Conservation (phyloP, 2,797 vertebrate species). For the Holocentrus rufus region DNA sequence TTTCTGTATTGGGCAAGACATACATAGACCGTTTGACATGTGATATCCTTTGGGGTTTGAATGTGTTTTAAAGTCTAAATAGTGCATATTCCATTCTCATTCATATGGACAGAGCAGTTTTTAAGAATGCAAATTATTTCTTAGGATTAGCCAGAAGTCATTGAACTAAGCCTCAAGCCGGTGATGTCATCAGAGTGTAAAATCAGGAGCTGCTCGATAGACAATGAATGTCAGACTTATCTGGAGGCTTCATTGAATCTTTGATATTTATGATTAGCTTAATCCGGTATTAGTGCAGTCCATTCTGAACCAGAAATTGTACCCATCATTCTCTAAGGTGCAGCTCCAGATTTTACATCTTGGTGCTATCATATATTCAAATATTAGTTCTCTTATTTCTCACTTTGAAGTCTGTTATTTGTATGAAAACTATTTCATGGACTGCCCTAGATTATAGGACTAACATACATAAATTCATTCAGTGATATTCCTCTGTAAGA, state of each 20-base stretch:
- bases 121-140: too few species aligned
- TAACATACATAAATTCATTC: not conserved
- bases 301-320: not conserved
- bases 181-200: too few species aligned
- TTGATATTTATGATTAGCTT: not conserved
- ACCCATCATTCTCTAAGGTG: conserved; percentile 11
- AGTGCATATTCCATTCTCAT: too few species aligned
- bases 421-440: not conserved
- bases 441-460: conserved; percentile 19
- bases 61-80: too few species aligned
- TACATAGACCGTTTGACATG: not conserved
- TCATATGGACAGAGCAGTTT: too few species aligned
- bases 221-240: too few species aligned
- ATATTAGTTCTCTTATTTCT: conserved; percentile 56
- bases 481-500: conserved; percentile 9
- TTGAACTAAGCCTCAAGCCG: too few species aligned
- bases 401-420: not conserved
- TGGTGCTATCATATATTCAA: conserved; percentile 40
- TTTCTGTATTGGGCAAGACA: not conserved
- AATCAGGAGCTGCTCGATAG: too few species aligned
- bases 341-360: conserved; percentile 43
- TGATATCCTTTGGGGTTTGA: not conserved
- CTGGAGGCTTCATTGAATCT: too few species aligned
- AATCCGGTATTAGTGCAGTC: not conserved
- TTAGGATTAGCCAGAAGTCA: too few species aligned